Evolutionary conservation across 1,140 invertebrate genomes (phyloP).

Genomic region (Drosophila obscura): DNA sequence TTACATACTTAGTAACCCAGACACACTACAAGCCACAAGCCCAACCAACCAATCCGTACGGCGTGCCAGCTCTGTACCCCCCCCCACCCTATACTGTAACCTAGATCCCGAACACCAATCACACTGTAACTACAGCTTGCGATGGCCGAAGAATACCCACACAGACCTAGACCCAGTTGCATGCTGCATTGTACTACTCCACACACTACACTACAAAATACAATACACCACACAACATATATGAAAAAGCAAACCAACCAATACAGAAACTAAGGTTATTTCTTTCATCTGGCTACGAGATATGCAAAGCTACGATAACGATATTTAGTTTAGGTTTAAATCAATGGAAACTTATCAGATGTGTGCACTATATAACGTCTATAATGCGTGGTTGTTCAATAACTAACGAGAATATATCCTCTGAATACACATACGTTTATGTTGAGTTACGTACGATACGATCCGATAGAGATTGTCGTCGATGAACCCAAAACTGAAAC

Average conservation of each 20-base stretch:
- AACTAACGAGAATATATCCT: constrained; percentile 42
- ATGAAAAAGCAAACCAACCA: constrained; percentile 28
- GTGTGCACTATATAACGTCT: constrained; percentile 74
- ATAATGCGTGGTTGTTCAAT: constrained; percentile 68
- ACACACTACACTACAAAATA: constrained; percentile 1
- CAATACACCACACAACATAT: constrained; percentile 22
- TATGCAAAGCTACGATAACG: constrained; percentile 64
- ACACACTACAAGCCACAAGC: constrained; percentile 22
- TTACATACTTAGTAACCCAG: constrained; percentile 12
- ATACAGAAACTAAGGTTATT: constrained; percentile 63
- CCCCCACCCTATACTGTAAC: constrained; percentile 37
- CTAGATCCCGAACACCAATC: constrained; percentile 31
- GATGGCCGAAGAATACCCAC: constrained; percentile 39
- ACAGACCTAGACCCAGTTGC: constrained; percentile 9
- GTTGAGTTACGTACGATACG: constrained; percentile 41
- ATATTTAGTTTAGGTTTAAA: constrained; percentile 58
- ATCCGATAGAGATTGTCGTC: constrained; percentile 13
- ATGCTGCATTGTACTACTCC: constrained; percentile 24
- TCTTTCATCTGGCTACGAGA: constrained; percentile 50
- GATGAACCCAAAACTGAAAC: constrained; percentile 41
- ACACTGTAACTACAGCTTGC: constrained; percentile 49
- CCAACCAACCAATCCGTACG: constrained; percentile 11
- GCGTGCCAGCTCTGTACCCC: constrained; percentile 15
- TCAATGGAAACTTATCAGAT: constrained; percentile 69
- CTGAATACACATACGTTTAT: constrained; percentile 55